Conservation (phyloP, 2,888 invertebrate species). For the Abscondita cerata region DNA sequence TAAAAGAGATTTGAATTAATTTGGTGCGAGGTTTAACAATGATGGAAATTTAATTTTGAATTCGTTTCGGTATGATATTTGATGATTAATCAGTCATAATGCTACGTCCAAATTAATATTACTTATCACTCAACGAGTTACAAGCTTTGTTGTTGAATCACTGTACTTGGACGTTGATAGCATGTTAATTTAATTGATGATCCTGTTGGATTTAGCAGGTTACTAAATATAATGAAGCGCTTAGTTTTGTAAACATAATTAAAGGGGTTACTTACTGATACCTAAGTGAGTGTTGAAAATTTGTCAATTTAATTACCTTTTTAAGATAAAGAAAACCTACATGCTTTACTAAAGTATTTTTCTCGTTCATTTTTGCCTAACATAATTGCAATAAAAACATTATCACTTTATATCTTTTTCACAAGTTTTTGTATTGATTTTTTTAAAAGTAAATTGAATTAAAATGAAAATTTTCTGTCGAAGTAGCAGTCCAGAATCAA, state of each 20-base stretch:
- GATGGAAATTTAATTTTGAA: neutral
- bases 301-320: no score
- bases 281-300: no score
- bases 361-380: no score
- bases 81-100: slow-evolving; percentile 50
- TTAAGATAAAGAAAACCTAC: no score
- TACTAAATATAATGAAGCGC: slow-evolving; percentile 4
- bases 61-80: slow-evolving; percentile 29
- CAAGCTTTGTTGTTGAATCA: slow-evolving; percentile 45
- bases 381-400: no score
- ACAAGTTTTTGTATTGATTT: no score
- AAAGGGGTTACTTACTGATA: no score
- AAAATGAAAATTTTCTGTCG: no score
- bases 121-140: slow-evolving; percentile 47
- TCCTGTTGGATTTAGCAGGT: slow-evolving; percentile 25
- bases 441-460: no score
- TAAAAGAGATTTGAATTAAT: neutral
- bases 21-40: neutral
- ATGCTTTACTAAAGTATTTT: no score
- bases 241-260: slow-evolving; percentile 1
- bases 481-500: no score
- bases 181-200: slow-evolving; percentile 48
- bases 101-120: slow-evolving; percentile 48
- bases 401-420: no score
- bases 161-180: slow-evolving; percentile 45